Evolutionary conservation across 2,797 vertebrate species (phyloP).

Genomic region (Sebastes steindachneri): DNA sequence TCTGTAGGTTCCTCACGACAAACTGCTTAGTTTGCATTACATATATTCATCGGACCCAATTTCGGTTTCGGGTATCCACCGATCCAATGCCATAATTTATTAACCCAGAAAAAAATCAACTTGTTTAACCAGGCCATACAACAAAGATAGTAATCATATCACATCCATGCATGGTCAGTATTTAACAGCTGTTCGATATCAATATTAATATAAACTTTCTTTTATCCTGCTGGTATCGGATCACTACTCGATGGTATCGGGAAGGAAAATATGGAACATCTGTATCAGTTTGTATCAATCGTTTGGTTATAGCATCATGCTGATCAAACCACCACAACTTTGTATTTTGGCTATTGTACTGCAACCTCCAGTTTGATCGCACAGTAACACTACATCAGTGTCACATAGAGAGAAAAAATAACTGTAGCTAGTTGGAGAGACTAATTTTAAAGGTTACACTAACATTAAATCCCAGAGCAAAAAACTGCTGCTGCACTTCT

Average conservation of each 20-base stretch:
- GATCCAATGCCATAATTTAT: too few species aligned
- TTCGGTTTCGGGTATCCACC: too few species aligned
- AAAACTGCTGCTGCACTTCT: not conserved
- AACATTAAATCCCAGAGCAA: not conserved
- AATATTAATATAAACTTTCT: too few species aligned
- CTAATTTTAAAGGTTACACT: slow-evolving; percentile 22
- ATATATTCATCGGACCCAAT: not conserved
- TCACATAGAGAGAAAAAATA: not conserved
- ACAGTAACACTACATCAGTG: not conserved
- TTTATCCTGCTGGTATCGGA: too few species aligned
- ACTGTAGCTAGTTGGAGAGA: not conserved
- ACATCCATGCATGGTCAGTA: too few species aligned
- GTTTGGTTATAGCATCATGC: not conserved
- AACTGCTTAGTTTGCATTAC: not conserved
- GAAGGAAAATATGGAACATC: too few species aligned
- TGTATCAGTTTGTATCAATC: not conserved
- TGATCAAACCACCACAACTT: not conserved
- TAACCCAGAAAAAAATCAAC: too few species aligned
- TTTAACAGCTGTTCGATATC: too few species aligned
- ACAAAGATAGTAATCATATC: too few species aligned
- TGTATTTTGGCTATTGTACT: not conserved
- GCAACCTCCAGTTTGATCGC: not conserved
- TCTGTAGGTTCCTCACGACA: not conserved
- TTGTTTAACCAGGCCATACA: too few species aligned
- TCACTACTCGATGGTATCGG: too few species aligned